Conservation (phyloP, 35 echinoderm and acorn worm genomes). For the Apostichopus californicus region DNA sequence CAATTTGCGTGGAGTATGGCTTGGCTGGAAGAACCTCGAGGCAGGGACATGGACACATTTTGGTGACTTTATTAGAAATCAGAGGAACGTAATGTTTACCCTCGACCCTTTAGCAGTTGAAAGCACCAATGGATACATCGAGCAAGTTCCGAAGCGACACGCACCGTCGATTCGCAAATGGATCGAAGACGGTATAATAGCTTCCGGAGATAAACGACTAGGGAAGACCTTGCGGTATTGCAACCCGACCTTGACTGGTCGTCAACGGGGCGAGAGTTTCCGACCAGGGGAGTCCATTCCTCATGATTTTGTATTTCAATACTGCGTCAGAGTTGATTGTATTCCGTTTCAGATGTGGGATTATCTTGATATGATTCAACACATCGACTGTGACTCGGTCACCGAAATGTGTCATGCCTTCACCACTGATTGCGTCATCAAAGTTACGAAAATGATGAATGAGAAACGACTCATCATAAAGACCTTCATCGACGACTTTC, state of each 20-base stretch:
- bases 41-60: not conserved
- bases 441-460: constrained; percentile 4
- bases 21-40: constrained; percentile 35
- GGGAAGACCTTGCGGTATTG: constrained; percentile 1
- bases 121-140: not conserved
- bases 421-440: not conserved
- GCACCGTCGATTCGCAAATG: constrained; percentile 31
- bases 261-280: not conserved
- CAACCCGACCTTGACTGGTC: constrained; percentile 68
- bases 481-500: constrained; percentile 44
- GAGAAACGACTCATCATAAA: constrained; percentile 1
- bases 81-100: constrained; percentile 30
- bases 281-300: not conserved
- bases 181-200: constrained; percentile 53
- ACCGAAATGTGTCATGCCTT: constrained; percentile 44
- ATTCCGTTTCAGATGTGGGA: constrained; percentile 68
- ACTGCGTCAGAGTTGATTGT: constrained; percentile 33
- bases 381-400: not conserved
- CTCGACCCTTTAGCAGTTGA: not conserved
- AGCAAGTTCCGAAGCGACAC: constrained; percentile 7
- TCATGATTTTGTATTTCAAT: constrained; percentile 5
- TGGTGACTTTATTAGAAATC: constrained; percentile 3
- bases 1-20: constrained; percentile 43
- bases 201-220: not conserved
- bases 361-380: constrained; percentile 41